Evolutionary conservation across 2,113 vertebrate species (phyloP), one percentile per base, ranked within the genome.

Genomic region (Pseudopodoces humilis): DNA sequence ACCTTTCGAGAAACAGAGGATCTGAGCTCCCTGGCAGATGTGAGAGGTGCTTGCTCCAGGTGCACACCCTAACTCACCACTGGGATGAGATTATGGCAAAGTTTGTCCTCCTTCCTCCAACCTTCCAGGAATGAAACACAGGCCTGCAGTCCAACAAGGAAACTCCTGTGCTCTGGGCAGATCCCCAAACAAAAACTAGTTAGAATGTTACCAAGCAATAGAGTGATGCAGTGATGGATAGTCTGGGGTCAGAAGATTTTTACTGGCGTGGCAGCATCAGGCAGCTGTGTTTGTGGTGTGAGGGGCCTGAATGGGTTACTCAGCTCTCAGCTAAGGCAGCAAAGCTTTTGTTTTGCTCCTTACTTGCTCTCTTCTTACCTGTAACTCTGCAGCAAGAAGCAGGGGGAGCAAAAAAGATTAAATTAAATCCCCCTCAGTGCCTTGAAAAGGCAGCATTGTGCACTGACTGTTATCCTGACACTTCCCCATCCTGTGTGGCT

Each of bases 221-320:
- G 39, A 43, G 11, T 23, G 46, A 69, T 65, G 59, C 41, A 11
- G 15, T 17, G 55, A 70, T 50, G 39, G 79, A 35, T 25, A 23
- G 5, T 7, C 17, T 22, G 31, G 27, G 68, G 55, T 9, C 39
- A 68, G 49, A 72, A 30, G 11, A 55, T n/a, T 72, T 68, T 44
- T n/a, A 9, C 6, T 27, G 78, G 24, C 23, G 6, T 9, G 28
- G 82, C 22, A 67, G 43, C 43, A 23, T 30, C n/a, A 53, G 53
- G 22, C 2, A 7, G 23, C n/a, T 3, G 0, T 56, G 46, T 11
- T 0, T 15, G 22, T 33, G 69, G 22, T 49, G 27, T 59, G 53
- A 91, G 19, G 21, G 49, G 60, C 44, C 37, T 47, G 7, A 56
- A 43, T 0, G 4, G 13, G 52, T 41, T 58, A 65, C 46, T 31